Conservation (phyloP, 1,140 invertebrate genomes). For the Steinernema khuongi region DNA sequence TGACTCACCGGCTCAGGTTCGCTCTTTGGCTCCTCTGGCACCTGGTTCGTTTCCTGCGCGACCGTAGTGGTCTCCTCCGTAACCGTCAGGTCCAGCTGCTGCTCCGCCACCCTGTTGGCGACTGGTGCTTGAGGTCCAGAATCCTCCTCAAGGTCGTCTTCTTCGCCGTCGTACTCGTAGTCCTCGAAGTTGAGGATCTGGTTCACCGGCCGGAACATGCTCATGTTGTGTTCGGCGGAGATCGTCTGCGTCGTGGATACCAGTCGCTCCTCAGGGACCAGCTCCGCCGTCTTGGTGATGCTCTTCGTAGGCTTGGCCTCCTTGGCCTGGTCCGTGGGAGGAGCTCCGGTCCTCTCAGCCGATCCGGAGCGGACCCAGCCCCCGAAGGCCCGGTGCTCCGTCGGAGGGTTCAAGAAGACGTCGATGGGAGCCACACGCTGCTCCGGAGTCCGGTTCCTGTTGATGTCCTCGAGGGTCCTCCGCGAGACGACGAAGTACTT, state of each 20-base stretch:
- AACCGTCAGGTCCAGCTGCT: too few relatives aligned
- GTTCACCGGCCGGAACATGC: conserved; percentile 2
- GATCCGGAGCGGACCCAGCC: background rate
- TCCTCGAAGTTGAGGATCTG: conserved; percentile 3
- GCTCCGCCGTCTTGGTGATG: background rate
- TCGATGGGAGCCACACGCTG: background rate
- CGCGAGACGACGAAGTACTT: background rate
- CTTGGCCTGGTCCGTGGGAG: background rate
- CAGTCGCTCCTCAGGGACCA: background rate
- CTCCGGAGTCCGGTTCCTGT: background rate
- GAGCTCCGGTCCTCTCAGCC: background rate
- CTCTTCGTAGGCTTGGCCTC: background rate
- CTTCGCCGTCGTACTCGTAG: background rate
- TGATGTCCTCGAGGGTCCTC: background rate
- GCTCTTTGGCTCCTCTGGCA: too few relatives aligned
- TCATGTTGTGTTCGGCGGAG: background rate
- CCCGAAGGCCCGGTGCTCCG: background rate
- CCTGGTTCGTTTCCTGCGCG: too few relatives aligned
- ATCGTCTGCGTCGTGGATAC: background rate
- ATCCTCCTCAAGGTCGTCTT: background rate
- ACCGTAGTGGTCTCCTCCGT: too few relatives aligned
- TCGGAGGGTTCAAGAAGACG: background rate
- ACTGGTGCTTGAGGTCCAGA: too few relatives aligned
- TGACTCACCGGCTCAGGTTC: too few relatives aligned
- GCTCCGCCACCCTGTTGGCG: too few relatives aligned